Conservation (phyloP, 2,113 vertebrate genomes). For the Clarias gariepinus region DNA sequence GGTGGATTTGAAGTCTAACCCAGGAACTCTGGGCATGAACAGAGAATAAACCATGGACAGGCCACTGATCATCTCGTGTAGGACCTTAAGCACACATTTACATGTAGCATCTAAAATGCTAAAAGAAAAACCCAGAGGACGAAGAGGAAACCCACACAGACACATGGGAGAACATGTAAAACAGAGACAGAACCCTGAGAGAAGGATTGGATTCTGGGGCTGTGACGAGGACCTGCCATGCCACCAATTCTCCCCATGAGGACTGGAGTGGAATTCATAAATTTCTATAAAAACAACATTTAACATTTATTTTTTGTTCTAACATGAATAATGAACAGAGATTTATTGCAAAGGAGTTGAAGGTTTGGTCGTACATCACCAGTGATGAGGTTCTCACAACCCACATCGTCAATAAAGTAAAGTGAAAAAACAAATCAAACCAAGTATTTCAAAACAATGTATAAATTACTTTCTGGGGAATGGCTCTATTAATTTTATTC, state of each 20-base stretch:
- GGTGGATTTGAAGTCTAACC: background rate
- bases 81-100: background rate
- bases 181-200: background rate
- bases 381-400: background rate
- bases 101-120: background rate
- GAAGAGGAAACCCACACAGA: background rate
- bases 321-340: slow-evolving; percentile 10
- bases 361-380: background rate
- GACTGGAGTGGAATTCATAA: background rate
- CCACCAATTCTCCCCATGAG: background rate
- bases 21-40: background rate
- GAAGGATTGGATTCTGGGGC: background rate
- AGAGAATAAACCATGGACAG: background rate
- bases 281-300: slow-evolving; percentile 10
- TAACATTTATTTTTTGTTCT: slow-evolving; percentile 12
- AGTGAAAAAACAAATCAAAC: background rate
- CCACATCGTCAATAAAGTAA: background rate
- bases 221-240: background rate
- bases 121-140: background rate
- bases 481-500: background rate
- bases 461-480: background rate
- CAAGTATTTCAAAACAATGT: background rate
- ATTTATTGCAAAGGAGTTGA: slow-evolving; percentile 12
- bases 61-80: background rate
- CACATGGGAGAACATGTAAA: background rate